Percentiles rank a stretch among this genome's conserved stretches.
Evolutionary conservation across 2,113 vertebrate genomes (phyloP).

Genomic region (Poecilia latipinna): DNA sequence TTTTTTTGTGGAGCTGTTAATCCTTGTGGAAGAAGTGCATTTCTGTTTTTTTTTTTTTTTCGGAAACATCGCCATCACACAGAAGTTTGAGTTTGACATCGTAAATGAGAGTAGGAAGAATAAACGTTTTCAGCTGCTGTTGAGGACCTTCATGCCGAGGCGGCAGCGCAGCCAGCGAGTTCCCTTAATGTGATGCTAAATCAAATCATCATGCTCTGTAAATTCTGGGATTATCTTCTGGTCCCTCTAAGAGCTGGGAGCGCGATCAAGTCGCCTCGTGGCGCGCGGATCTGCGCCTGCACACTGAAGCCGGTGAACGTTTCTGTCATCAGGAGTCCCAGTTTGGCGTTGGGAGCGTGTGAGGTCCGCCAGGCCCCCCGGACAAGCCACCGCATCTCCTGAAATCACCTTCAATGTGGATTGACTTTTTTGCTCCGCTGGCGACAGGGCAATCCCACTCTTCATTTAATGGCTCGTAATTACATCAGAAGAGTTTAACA

Average conservation of each 20-base stretch:
- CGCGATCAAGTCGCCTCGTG: constrained; percentile 22
- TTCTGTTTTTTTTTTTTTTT: not conserved
- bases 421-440: constrained; percentile 66
- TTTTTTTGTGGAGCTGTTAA: no score
- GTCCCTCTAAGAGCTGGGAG: constrained; percentile 34
- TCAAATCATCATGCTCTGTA: constrained; percentile 65
- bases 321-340: constrained; percentile 63
- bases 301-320: constrained; percentile 57
- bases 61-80: not conserved
- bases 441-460: constrained; percentile 67
- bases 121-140: constrained; percentile 27
- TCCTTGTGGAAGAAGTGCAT: no score
- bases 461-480: constrained; percentile 71
- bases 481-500: constrained; percentile 70
- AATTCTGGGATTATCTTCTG: constrained; percentile 43
- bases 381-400: constrained; percentile 55
- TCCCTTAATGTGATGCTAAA: constrained; percentile 70
- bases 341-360: constrained; percentile 34
- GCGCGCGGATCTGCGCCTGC: constrained; percentile 37
- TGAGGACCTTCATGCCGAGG: constrained; percentile 57
- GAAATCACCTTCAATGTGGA: constrained; percentile 75
- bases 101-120: not conserved
- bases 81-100: not conserved
- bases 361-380: constrained; percentile 49
- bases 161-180: constrained; percentile 43